Base-by-base conservation (phyloP, 2,888 invertebrate genomes). In the Sesia bembeciformis region DNA sequence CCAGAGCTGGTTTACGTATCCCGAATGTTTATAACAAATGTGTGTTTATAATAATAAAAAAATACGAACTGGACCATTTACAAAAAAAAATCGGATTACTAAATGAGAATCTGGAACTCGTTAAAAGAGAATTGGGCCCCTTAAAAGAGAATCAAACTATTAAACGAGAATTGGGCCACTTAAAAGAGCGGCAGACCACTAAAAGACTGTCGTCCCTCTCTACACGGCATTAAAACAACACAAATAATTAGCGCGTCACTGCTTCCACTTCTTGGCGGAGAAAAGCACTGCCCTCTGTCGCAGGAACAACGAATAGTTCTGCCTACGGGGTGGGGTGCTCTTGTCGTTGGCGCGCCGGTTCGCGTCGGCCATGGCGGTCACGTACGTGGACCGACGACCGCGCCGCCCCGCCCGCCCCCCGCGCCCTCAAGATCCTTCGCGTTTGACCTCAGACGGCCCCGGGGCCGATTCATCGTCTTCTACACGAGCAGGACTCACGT, bases 221-320 rank as follows among this genome's bases (percentile, higher is more conserved):
- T 23, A 23, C 23, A 23, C 23, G 2, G 23, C 23, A 23, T 23
- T 23, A 23, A 23, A 23, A 23, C 23, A 23, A 23, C 23, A 23
- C 23, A 23, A 23, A 23, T 23, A 23, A 23, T 23, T 23, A 41
- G 58, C 56, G 58, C 52, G 58, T 74, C 71, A 77, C 74, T 86
- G 86, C 63, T 89, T 88, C 90, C 90, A 90, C 78, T 90, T 90
- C 83, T 88, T 90, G 65, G 89, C 87, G 53, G 90, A 89, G 84
- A 90, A 90, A 58, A 90, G 82, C 56, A 86, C 86, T 46, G 90
- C 90, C 61, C 90, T 84, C 66, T 90, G 89, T 58, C 82, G 84
- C 39, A 90, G 74, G 76, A 90, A 90, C 58, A 90, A 83, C 66
- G 89, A 88, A 76, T 89, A 89, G 78, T 75, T 88, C 79, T 87